phyloP scores from a whole-genome alignment of 2,797 vertebrate species.

The Fratercula arctica region DNA sequence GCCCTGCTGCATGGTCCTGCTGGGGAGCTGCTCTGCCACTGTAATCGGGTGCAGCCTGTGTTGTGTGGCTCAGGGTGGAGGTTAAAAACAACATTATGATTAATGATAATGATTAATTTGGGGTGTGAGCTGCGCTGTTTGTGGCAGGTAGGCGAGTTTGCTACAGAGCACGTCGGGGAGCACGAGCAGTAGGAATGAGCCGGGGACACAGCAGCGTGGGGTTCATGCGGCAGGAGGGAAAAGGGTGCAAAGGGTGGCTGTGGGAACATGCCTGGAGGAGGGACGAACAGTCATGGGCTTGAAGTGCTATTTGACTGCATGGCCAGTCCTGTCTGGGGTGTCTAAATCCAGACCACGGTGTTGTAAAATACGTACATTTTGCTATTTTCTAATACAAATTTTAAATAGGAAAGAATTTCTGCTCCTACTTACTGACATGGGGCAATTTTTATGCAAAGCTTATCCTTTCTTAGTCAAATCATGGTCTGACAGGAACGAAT shows the following conservation, averaged over 20 bases:
- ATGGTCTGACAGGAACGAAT: background rate
- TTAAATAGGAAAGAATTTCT: background rate
- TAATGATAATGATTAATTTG: background rate
- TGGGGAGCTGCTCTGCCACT: accelerated
- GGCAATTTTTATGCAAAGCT: background rate
- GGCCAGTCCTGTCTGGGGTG: background rate
- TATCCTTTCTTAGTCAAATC: background rate
- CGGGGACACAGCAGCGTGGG: background rate
- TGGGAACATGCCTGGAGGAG: background rate
- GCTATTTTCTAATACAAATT: background rate
- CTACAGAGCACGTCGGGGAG: accelerated
- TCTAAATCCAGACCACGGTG: background rate
- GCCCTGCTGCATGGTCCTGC: background rate
- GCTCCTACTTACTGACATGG: background rate
- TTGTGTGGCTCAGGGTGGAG: background rate
- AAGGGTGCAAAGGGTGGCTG: background rate
- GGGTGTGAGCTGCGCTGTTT: background rate
- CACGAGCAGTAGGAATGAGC: background rate
- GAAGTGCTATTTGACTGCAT: background rate
- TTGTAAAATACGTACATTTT: background rate
- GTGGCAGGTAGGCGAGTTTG: background rate
- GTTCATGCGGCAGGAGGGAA: background rate
- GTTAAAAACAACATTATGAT: background rate
- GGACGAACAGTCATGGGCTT: background rate
- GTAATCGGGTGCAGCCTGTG: accelerated